Base-by-base conservation (phyloP, 2,888 invertebrate genomes). In the Troglohyphantes excavatus region DNA sequence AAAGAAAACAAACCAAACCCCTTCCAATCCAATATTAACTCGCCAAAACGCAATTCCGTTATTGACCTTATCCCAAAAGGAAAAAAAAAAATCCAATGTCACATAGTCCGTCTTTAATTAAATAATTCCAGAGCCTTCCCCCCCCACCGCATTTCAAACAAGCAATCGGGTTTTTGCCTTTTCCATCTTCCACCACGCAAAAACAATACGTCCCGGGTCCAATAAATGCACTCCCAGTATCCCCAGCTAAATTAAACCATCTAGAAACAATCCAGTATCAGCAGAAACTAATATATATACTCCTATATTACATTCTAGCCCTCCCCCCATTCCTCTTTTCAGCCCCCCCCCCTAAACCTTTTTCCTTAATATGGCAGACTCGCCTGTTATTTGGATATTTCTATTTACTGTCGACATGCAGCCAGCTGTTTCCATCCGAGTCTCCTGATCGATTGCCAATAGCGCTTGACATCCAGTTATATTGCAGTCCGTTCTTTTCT, bases 261-360 rank as follows among this genome's bases (percentile, higher is more conserved):
- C 85, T 86, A 86, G 85, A 86, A 86, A 86, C 85, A 86, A 86
- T 86, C 76, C 85, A 68, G 70, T 13, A 53, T 53, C 53, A 86
- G 76, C 85, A 86, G 85, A 86, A 86, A 86, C 85, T 86, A 86
- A 86, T 86, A 86, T 86, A 86, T 86, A 86, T 86, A 86, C 85
- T 86, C 85, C 85, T 87, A 79, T 87, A 79, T 87, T 87, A 79
- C 87, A 87, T 79, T 87, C 79, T 73, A 23, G 61, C 61, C 87
- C 72, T 26, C 33, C 76, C 78, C 68, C 78, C 68, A 19, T 9
- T n/a, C 68, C n/a, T 19, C 27, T 59, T 53, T 19, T 29, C 27
- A 46, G 21, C 67, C 43, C 75, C 79, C 53, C 75, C 13, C 29
- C 75, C 67, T 46, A 23, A 39, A 29, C 59, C 63, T 70, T 83